phyloP scores from a whole-genome alignment of 2,797 vertebrate species.

The Fistularia tabacaria region DNA sequence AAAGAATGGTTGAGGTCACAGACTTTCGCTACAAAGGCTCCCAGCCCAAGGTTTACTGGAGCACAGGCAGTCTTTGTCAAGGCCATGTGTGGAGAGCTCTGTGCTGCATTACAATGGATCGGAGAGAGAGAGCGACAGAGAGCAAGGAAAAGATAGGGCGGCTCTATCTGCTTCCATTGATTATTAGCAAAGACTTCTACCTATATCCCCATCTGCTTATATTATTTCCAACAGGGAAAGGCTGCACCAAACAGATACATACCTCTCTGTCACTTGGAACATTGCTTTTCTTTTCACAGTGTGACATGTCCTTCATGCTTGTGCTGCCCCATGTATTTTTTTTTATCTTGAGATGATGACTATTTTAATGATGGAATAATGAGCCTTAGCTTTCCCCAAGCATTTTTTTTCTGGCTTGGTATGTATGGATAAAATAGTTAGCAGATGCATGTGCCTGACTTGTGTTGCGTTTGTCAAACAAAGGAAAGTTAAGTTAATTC shows the following conservation, averaged over 20 bases:
- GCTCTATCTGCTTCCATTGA: conserved; percentile 50
- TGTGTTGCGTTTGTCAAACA: conserved; percentile 7
- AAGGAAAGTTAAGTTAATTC: conserved; percentile 15
- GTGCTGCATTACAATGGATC: conserved; percentile 72
- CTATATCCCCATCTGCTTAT: conserved; percentile 19
- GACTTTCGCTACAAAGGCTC: conserved; percentile 67
- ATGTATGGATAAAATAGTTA: neutral
- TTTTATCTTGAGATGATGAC: conserved; percentile 7
- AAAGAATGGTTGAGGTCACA: conserved; percentile 74
- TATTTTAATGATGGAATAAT: conserved; percentile 2
- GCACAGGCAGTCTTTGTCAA: conserved; percentile 75
- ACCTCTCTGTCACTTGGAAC: conserved; percentile 5
- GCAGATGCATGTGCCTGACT: neutral
- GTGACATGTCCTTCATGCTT: neutral
- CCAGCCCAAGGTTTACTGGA: conserved; percentile 69
- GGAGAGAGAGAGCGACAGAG: conserved; percentile 29
- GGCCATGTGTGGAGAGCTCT: conserved; percentile 69
- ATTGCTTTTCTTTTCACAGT: conserved; percentile 7
- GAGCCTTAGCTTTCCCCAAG: neutral
- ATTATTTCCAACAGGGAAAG: conserved; percentile 24
- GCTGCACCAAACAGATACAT: conserved; percentile 7
- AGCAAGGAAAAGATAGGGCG: conserved; percentile 1
- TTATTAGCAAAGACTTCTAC: conserved; percentile 49
- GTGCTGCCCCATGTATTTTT: neutral
- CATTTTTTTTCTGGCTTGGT: neutral